These are phyloP conservation scores for Bolinopsis microptera DNA, from an alignment of 37 sponge, comb jelly and placozoan species.

Conservation along the genomic window DNA sequence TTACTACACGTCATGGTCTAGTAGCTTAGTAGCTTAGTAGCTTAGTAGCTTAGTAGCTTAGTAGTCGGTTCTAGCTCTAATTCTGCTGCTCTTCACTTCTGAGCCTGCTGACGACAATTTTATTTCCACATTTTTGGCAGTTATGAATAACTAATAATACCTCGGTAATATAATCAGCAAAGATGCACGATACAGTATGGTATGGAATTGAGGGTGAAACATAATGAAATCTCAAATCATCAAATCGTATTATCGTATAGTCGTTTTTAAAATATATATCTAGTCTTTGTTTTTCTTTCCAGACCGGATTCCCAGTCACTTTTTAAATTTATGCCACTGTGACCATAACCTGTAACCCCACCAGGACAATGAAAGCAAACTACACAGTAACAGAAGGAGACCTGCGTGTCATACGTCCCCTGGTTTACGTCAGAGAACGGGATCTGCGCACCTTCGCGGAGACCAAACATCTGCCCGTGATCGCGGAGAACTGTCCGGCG, in stretches of 20 bases:
- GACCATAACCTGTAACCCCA: not conserved
- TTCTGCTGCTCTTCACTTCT: too few relatives aligned
- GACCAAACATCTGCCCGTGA: constrained; percentile 77
- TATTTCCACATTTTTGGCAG: too few relatives aligned
- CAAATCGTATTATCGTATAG: not conserved
- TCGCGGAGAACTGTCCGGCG: constrained; percentile 94
- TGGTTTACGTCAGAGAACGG: constrained; percentile 87
- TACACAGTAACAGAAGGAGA: constrained; percentile 91
- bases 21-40: too few relatives aligned
- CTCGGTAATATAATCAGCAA: too few relatives aligned
- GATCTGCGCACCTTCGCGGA: constrained; percentile 82
- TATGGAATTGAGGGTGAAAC: too few relatives aligned
- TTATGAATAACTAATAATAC: too few relatives aligned
- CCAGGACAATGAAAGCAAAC: constrained; percentile 90
- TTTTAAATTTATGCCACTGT: not conserved
- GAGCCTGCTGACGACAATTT: too few relatives aligned
- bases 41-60: too few relatives aligned
- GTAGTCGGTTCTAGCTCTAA: too few relatives aligned
- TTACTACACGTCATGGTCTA: too few relatives aligned
- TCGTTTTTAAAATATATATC: not conserved
- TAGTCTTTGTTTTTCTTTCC: not conserved
- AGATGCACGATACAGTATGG: too few relatives aligned
- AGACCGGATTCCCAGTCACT: not conserved
- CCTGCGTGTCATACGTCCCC: constrained; percentile 86
- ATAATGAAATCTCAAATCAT: too few relatives aligned